These are phyloP conservation scores for Dicyrtomina minuta DNA, from an alignment of 2,888 invertebrate species.

Conservation along the genomic window DNA sequence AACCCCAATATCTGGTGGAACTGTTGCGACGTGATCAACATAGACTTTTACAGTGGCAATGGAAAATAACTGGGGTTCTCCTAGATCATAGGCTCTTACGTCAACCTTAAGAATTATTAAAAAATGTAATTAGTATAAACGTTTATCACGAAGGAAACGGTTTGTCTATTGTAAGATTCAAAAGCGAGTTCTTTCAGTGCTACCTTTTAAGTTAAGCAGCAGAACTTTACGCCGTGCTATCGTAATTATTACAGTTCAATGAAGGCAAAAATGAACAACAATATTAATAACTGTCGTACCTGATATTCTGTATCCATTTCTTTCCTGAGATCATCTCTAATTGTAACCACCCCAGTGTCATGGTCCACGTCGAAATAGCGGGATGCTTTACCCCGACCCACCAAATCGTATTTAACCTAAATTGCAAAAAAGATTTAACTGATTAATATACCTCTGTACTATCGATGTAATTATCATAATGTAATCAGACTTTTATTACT, in stretches of 20 bases:
- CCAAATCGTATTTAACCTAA: conserved; percentile 68
- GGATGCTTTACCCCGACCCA: conserved; percentile 75
- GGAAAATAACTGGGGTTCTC: conserved; percentile 79
- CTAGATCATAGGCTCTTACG: conserved; percentile 81
- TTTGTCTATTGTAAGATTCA: no score
- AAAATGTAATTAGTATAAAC: background rate
- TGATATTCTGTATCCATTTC: conserved; percentile 85
- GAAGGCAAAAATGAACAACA: no score
- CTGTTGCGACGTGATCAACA: conserved; percentile 76
- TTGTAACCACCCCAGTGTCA: conserved; percentile 75
- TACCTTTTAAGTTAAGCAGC: no score
- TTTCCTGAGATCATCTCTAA: conserved; percentile 80
- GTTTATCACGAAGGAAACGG: no score
- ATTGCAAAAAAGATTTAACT: conserved; percentile 16
- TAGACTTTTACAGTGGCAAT: conserved; percentile 78
- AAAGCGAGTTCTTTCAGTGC: no score
- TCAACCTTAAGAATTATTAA: conserved; percentile 64
- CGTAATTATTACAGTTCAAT: no score
- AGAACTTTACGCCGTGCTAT: no score
- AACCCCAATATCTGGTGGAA: conserved; percentile 71
- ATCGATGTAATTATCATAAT: no score
- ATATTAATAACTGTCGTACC: no score
- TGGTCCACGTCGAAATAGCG: conserved; percentile 87
- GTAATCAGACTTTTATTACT: no score
- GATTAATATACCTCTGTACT: no score